phyloP scores from a whole-genome alignment of 2,888 invertebrate species.

The Pardosa pseudoannulata region DNA sequence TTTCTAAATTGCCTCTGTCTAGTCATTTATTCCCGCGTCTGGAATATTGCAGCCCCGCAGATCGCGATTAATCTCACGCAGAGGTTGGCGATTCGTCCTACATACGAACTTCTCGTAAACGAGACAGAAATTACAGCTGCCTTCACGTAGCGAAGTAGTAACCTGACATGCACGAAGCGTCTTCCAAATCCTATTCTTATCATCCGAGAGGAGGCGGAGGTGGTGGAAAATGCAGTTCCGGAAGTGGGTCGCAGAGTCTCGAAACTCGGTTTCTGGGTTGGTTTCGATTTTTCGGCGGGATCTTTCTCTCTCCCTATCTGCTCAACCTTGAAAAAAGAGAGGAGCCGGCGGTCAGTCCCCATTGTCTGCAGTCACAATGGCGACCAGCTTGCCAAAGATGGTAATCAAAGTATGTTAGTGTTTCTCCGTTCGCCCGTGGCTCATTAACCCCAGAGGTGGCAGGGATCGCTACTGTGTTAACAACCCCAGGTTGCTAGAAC shows the following conservation, averaged over 20 bases:
- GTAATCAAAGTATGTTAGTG: background rate
- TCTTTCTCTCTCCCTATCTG: background rate
- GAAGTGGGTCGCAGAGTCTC: background rate
- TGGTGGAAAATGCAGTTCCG: background rate
- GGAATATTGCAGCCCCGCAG: too few relatives aligned
- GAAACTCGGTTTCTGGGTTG: slow-evolving; percentile 6
- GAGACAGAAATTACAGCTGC: background rate
- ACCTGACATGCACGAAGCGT: too few relatives aligned
- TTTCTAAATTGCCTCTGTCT: too few relatives aligned
- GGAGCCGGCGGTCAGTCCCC: background rate
- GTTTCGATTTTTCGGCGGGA: background rate
- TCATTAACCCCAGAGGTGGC: background rate
- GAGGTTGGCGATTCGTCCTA: too few relatives aligned
- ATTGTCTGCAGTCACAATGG: too few relatives aligned
- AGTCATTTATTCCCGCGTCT: too few relatives aligned
- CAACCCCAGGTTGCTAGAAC: too few relatives aligned
- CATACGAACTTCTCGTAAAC: too few relatives aligned
- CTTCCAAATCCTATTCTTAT: too few relatives aligned
- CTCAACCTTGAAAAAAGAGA: background rate
- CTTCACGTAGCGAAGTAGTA: too few relatives aligned
- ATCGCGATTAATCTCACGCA: too few relatives aligned
- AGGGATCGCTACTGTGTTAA: too few relatives aligned
- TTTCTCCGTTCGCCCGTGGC: background rate
- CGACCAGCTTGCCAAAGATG: background rate
- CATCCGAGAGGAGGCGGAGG: background rate